Conservation (phyloP, 2,888 invertebrate species). For the Ichneumoninae sp. region DNA sequence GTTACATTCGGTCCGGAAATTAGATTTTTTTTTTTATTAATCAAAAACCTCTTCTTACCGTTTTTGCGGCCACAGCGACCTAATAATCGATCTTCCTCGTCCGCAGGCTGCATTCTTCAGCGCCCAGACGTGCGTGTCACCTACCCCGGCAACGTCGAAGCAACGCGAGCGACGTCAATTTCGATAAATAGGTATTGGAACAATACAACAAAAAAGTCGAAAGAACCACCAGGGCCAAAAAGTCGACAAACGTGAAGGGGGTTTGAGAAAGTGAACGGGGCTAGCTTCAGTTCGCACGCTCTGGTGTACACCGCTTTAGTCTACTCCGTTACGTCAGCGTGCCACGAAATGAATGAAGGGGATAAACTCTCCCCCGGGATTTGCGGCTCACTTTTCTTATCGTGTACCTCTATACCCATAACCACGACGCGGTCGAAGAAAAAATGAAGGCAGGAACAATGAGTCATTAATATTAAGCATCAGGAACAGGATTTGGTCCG, state of each 20-base stretch:
- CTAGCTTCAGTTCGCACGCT: constrained; percentile 17
- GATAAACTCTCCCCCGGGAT: constrained; percentile 71
- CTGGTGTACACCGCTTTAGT: constrained; percentile 31
- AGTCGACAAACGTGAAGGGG: constrained; percentile 31
- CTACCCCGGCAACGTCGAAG: not conserved
- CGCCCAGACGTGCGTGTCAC: not conserved
- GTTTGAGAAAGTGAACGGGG: constrained; percentile 30
- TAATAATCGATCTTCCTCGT: not conserved
- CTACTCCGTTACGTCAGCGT: constrained; percentile 68
- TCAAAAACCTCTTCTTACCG: not conserved
- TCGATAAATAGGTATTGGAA: constrained; percentile 23
- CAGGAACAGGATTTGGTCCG: constrained; percentile 56
- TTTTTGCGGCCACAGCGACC: not conserved
- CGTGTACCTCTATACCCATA: constrained; percentile 33
- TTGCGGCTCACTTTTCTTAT: constrained; percentile 62
- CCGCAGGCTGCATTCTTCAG: not conserved
- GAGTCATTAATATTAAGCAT: constrained; percentile 66
- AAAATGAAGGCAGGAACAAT: constrained; percentile 50
- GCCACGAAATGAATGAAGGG: constrained; percentile 74
- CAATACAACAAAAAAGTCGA: constrained; percentile 2
- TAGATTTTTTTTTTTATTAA: not conserved
- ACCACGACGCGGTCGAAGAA: constrained; percentile 21
- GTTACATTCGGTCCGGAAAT: no score
- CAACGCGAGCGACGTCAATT: constrained; percentile 2
- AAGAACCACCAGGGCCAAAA: not conserved